A percentile compares a stretch with the other conserved stretches of the same genome.
Conservation (phyloP, 2,888 invertebrate genomes). For the Leptopilina myrica region DNA sequence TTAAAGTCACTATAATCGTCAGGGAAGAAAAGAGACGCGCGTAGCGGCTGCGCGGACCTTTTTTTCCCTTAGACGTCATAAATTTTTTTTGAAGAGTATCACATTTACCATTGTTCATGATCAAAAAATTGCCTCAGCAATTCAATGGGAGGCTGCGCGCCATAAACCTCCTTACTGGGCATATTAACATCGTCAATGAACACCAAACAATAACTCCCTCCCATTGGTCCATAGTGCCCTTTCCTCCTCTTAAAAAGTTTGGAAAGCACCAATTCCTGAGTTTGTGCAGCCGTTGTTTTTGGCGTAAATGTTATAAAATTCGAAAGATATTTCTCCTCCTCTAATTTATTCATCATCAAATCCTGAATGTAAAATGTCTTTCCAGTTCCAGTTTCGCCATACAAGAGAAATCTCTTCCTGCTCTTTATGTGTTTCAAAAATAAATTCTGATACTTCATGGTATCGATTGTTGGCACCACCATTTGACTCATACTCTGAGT, state of each 20-base stretch:
- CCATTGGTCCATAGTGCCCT: slow-evolving; percentile 87
- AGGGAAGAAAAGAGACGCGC: no score
- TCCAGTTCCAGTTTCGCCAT: slow-evolving; percentile 92
- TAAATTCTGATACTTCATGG: slow-evolving; percentile 87
- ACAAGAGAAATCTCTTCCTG: slow-evolving; percentile 83
- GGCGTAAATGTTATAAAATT: slow-evolving; percentile 91
- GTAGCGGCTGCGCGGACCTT: no score
- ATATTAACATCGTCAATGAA: slow-evolving; percentile 94
- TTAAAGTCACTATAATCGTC: no score
- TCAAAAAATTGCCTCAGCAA: slow-evolving; percentile 89
- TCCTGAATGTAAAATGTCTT: slow-evolving; percentile 90
- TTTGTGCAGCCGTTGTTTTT: slow-evolving; percentile 88
- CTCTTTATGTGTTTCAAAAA: slow-evolving; percentile 86
- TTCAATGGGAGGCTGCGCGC: slow-evolving; percentile 92
- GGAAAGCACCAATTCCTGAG: slow-evolving; percentile 87
- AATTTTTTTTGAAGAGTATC: no score
- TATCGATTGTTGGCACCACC: slow-evolving; percentile 91
- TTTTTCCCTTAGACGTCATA: no score
- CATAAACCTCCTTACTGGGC: slow-evolving; percentile 90
- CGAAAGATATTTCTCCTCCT: slow-evolving; percentile 84
- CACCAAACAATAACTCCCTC: slow-evolving; percentile 80
- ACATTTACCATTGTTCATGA: slow-evolving; percentile 88
- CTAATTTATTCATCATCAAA: slow-evolving; percentile 83
- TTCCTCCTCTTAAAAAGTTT: slow-evolving; percentile 84
- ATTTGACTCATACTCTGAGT: slow-evolving; percentile 84